Evolutionary conservation across 1,140 invertebrate species (phyloP), one percentile per base, ranked within the genome.

Genomic region (Arion vulgaris): DNA sequence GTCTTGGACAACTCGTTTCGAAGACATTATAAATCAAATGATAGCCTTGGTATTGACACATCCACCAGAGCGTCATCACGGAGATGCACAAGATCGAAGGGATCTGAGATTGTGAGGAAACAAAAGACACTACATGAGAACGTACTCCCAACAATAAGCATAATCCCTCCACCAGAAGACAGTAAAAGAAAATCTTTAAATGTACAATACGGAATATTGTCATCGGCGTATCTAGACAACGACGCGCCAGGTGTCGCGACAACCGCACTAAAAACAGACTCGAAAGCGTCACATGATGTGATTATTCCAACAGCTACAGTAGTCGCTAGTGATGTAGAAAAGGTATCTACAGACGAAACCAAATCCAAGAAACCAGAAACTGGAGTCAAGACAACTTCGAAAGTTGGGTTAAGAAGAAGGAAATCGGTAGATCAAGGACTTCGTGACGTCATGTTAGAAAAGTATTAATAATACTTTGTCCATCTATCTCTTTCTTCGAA

Each of bases 381-480:
- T 28, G 80, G 69, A 26, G 71, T 38, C 28, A 81, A 74, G 51
- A 62, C 80, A 36, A 71, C 45, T 57, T n/a, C n/a, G 1, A 74
- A 38, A 26, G 66, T 41, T 32, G 80, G 80, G 2, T 39, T 81
- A 17, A 38, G 80, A 23, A 72, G 51, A 36, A 51, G 80, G 34
- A 81, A 81, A 34, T 81, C 80, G 5, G 80, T 81, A 17, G 80
- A 81, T 36, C 41, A 74, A 74, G 80, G 80, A 26, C 15, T 81
- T 11, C 38, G 9, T 4, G 34, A 51, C 0, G 38, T 53, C 49
- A 39, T 72, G 23, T n/a, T 81, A 45, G 79, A 81, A 13, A 81
- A 81, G 39, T 81, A 81, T 45, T 81, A 68, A 80, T 15, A 45
- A 4, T 45, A 45, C 41, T 7, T 45, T 45, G 41, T 7, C 41